These are phyloP conservation scores for Psephotus haematonotus DNA, from an alignment of 2,113 vertebrate genomes.

Conservation along the genomic window DNA sequence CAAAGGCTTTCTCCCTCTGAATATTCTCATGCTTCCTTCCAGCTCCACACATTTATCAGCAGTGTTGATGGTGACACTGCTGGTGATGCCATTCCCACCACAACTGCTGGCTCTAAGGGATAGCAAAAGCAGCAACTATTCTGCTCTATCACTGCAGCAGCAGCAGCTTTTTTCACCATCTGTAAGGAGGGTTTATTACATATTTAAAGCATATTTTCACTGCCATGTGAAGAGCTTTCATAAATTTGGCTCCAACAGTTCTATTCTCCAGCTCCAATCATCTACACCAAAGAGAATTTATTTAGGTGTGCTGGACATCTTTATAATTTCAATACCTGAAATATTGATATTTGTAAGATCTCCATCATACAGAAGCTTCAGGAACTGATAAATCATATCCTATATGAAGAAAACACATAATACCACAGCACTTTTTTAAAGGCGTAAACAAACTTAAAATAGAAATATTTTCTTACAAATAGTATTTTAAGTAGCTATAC, in stretches of 20 bases:
- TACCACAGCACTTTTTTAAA: neutral
- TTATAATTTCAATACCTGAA: conserved; percentile 45
- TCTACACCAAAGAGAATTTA: conserved; percentile 43
- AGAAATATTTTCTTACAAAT: neutral
- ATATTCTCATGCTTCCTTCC: neutral
- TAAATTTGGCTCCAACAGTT: conserved; percentile 46
- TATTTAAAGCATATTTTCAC: conserved; percentile 50
- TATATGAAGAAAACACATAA: neutral
- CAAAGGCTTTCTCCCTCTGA: neutral
- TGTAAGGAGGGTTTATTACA: conserved; percentile 33
- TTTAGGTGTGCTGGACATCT: conserved; percentile 28
- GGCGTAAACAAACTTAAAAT: neutral
- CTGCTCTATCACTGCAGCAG: conserved; percentile 10
- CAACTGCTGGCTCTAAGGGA: neutral
- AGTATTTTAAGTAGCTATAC: neutral
- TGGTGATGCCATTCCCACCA: neutral
- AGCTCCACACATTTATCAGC: neutral
- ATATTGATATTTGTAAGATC: neutral
- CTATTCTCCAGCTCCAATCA: conserved; percentile 49
- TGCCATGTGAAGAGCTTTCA: conserved; percentile 31
- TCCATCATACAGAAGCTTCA: neutral
- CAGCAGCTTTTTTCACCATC: neutral
- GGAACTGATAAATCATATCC: neutral
- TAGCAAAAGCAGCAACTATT: conserved; percentile 34
- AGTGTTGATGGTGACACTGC: neutral